phyloP scores from a whole-genome alignment of 2,113 vertebrate species.

The Oceanites oceanicus region DNA sequence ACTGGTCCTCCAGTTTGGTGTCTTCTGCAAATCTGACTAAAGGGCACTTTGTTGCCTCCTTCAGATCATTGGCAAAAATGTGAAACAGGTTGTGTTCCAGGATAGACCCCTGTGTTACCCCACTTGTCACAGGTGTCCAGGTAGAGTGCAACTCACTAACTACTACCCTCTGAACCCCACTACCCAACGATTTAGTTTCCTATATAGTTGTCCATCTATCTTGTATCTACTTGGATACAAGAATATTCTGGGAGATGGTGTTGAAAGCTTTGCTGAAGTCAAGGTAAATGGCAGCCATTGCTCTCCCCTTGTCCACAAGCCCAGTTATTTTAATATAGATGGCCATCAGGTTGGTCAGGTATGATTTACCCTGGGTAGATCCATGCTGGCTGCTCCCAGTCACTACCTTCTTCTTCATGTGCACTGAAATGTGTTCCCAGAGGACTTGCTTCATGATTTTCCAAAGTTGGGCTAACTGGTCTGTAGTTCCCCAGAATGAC shows the following conservation, averaged over 20 bases:
- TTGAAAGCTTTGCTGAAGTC: not conserved
- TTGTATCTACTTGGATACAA: not conserved
- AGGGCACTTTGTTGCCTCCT: not conserved
- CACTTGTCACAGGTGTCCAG: not conserved
- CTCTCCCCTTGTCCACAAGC: not conserved
- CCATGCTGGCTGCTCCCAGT: not conserved
- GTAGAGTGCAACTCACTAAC: not conserved
- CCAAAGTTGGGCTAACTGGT: not conserved
- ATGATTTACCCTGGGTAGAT: not conserved
- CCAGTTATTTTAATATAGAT: not conserved
- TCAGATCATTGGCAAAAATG: not conserved
- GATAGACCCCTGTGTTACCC: not conserved
- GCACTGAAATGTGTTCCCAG: not conserved
- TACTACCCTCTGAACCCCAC: not conserved
- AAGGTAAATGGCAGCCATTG: not conserved
- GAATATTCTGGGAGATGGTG: not conserved
- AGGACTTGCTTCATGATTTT: not conserved
- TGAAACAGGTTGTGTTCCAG: not conserved
- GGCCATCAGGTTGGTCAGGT: not conserved
- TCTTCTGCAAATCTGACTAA: not conserved
- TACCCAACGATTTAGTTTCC: not conserved
- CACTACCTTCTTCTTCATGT: not conserved
- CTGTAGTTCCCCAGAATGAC: not conserved
- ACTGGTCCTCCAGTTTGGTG: not conserved
- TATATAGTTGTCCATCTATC: not conserved